Evolutionary conservation across 1,140 invertebrate genomes (phyloP), one percentile per base, ranked within the genome.

Genomic region (Diabrotica undecimpunctata): DNA sequence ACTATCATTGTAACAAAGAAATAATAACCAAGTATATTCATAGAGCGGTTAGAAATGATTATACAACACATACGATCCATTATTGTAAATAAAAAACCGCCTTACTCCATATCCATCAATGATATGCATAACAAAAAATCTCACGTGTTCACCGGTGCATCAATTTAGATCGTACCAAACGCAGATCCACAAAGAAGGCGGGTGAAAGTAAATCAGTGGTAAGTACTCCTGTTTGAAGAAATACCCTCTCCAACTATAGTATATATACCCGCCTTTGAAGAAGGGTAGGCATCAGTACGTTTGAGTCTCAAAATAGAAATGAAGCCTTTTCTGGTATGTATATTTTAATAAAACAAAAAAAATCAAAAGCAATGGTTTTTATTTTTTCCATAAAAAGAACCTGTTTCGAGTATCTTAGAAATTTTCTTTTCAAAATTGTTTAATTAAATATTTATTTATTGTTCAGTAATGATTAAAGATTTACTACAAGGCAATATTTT

Each of bases 281-380:
- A 60, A 71, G 72, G 72, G 66, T 69, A 70, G 65, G 37, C 68
- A 73, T 73, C 71, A 74, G 71, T 70, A 66, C 58, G 63, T 60
- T 72, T 62, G 66, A 59, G 39, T 66, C 59, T 66, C 65, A 62
- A 65, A 58, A 56, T 51, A 69, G 60, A 73, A 70, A 74, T 74
- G 73, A 73, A 69, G 63, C 71, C 71, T 57, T 70, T 74, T 70
- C 54, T 74, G 68, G 73, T 74, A 72, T 73, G 73, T 64, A 9
- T n/a, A 58, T 38, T 8, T 57, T 4, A 25, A 25, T 25, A 25
- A 25, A 25, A 2, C 25, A 25, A 25, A 25, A 25, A 25, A 25
- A 25, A 25, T 25, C 25, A 25, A 25, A 25, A 25, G 1, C 25
- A 25, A 25, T 25, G 25, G 25, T 25, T 25, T 25, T 25, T 25